Base-by-base conservation (phyloP, 2,888 invertebrate genomes). In the Drosophila monieri region DNA sequence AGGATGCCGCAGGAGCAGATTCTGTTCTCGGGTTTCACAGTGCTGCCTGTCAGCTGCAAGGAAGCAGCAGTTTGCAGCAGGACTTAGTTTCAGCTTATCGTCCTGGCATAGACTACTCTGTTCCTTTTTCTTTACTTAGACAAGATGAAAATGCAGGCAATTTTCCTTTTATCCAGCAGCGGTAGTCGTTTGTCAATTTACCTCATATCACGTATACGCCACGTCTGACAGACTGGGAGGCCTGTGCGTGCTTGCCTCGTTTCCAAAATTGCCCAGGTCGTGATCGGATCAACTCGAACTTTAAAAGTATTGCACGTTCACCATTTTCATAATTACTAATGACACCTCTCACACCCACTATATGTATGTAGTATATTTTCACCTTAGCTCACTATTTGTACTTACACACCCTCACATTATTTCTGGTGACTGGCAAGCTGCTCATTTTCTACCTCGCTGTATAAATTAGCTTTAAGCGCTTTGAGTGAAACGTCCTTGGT, bases 171-270 rank as follows among this genome's bases (percentile, higher is more conserved):
- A 18, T 21, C 43, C 43, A 15, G 21, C 27, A 27, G 41, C n/a
- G 15, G 32, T 59, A 58, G 52, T 57, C 55, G 66, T 60, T 75
- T 85, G 61, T 64, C 62, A 75, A 67, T 47, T 47, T 55, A 32
- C 41, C 61, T 56, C 66, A 67, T 58, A 78, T 77, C 67, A 77
- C 76, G 72, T 78, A 76, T 77, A 70, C 77, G 64, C 59, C 67
- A 27, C 37, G 67, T 43, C 67, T 52, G 60, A 39, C 39, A 10
- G 43, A 12, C 43, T 12, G 12, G 6, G 1, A 21, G 35, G n/a
- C 65, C 14, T n/a, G 23, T 53, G 66, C 64, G 64, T 65, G 55
- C 32, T 44, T 21, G 30, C 23, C 39, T 49, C 60, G 23, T 15
- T 44, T 39, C 39, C 15, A 9, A 61, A 61, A 37, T 18, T 8